Percentiles rank a stretch among this genome's conserved stretches.
These are phyloP conservation scores for Tiaroga cobitis DNA, from an alignment of 2,797 vertebrate genomes.

Conservation along the genomic window DNA sequence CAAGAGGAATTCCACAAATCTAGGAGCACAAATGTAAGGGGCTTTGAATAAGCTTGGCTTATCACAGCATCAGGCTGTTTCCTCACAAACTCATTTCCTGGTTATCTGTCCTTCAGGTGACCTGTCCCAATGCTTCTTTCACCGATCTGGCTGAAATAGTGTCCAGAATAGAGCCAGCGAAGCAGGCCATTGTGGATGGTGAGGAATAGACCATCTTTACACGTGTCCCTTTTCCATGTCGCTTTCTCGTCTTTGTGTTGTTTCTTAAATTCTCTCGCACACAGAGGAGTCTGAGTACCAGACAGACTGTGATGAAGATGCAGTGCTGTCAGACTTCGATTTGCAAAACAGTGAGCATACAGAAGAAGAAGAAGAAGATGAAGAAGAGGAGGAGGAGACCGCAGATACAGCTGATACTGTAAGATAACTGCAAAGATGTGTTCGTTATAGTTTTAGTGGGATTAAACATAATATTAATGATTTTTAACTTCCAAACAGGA, in stretches of 20 bases:
- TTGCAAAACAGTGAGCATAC: constrained; percentile 63
- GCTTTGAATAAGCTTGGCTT: not conserved
- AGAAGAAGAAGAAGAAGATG: constrained; percentile 65
- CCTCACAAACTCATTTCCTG: not conserved
- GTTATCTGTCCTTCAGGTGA: constrained; percentile 76
- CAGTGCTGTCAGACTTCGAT: constrained; percentile 77
- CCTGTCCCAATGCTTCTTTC: constrained; percentile 91
- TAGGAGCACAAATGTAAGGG: constrained; percentile 83
- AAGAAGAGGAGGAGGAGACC: constrained; percentile 37
- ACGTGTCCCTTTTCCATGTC: not conserved
- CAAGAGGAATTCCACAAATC: constrained; percentile 85
- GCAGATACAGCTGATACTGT: constrained; percentile 77
- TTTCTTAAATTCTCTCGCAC: constrained; percentile 7
- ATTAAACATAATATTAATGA: not conserved
- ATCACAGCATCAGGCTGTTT: not conserved
- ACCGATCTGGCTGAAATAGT: constrained; percentile 95
- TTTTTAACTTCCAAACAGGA: constrained; percentile 43
- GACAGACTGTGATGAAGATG: constrained; percentile 90
- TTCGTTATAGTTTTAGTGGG: not conserved
- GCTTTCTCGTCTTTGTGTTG: not conserved
- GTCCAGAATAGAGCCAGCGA: constrained; percentile 90
- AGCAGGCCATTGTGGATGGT: constrained; percentile 81
- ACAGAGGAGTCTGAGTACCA: constrained; percentile 91
- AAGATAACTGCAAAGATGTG: constrained; percentile 22
- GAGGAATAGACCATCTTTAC: constrained; percentile 59